Evolutionary conservation across 2,113 vertebrate species (phyloP).

Genomic region (Spea bombifrons): DNA sequence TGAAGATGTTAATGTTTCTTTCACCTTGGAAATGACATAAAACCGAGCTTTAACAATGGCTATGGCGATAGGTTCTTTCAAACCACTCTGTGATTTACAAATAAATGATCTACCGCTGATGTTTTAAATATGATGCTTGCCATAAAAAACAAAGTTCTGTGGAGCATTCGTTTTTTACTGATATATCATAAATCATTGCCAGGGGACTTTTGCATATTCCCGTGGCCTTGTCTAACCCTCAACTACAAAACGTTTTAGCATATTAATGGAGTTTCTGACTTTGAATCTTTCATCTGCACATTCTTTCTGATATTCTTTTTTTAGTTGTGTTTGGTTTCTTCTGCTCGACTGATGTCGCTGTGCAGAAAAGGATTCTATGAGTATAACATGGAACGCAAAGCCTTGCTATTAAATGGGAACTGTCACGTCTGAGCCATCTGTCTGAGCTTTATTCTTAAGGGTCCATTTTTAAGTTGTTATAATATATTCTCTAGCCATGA

Average conservation of each 20-base stretch:
- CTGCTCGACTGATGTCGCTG: neutral
- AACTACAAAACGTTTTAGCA: slow-evolving; percentile 9
- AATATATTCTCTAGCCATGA: too few species aligned
- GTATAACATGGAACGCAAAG: too few species aligned
- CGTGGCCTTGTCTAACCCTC: slow-evolving; percentile 28
- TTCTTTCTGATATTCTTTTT: neutral
- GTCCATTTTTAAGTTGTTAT: too few species aligned
- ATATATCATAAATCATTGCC: slow-evolving; percentile 31
- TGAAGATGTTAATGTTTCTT: slow-evolving; percentile 35
- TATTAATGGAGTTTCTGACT: slow-evolving; percentile 32
- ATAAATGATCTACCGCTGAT: slow-evolving; percentile 39
- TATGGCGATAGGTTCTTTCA: slow-evolving; percentile 4
- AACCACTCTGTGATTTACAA: slow-evolving; percentile 32
- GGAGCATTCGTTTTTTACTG: slow-evolving; percentile 5
- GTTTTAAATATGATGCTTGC: slow-evolving; percentile 41
- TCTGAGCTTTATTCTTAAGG: too few species aligned
- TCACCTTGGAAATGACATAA: slow-evolving; percentile 42
- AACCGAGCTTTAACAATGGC: slow-evolving; percentile 38
- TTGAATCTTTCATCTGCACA: slow-evolving; percentile 15
- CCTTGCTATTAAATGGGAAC: too few species aligned
- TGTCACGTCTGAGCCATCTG: too few species aligned
- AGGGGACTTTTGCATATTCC: slow-evolving; percentile 32
- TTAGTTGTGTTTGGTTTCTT: neutral
- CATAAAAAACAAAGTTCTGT: slow-evolving; percentile 34
- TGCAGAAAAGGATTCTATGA: neutral